phyloP scores from a whole-genome alignment of 1,140 invertebrate species.

The Lasioglossum baleicum region DNA sequence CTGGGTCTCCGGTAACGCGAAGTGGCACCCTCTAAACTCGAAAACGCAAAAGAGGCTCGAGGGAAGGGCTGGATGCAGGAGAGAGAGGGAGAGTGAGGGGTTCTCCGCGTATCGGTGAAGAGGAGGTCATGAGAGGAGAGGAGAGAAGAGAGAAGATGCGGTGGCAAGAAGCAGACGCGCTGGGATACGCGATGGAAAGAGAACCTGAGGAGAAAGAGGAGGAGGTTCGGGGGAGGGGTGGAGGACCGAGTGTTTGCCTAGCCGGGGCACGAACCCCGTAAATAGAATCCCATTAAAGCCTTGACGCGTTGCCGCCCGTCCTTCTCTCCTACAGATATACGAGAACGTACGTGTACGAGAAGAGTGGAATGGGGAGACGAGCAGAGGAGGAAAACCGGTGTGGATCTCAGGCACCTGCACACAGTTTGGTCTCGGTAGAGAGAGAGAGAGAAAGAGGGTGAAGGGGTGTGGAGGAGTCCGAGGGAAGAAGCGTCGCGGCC shows the following conservation, averaged over 20 bases:
- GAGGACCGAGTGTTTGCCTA: constrained; percentile 72
- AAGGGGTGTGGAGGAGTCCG: background rate
- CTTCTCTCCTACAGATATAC: constrained; percentile 45
- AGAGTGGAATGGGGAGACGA: background rate
- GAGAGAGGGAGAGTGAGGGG: too few species aligned
- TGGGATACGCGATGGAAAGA: constrained; percentile 1
- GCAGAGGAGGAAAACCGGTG: background rate
- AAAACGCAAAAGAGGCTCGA: constrained; percentile 38
- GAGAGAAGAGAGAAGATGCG: constrained; percentile 14
- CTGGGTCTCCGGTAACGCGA: constrained; percentile 55
- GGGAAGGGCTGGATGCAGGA: background rate
- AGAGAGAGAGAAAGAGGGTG: too few species aligned
- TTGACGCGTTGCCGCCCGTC: constrained; percentile 68
- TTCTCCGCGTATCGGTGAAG: constrained; percentile 3
- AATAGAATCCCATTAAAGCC: constrained; percentile 78
- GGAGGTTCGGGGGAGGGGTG: constrained; percentile 20
- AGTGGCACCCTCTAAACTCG: constrained; percentile 59
- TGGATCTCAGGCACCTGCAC: constrained; percentile 38
- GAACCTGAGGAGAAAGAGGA: background rate
- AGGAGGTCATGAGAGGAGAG: background rate
- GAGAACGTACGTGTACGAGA: constrained; percentile 20
- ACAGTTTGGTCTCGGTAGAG: background rate
- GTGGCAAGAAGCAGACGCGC: constrained; percentile 25
- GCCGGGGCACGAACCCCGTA: constrained; percentile 75
- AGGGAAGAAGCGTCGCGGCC: constrained; percentile 41